These are phyloP conservation scores for Chloroceryle amazona DNA, from an alignment of 2,797 vertebrate genomes.

Conservation along the genomic window DNA sequence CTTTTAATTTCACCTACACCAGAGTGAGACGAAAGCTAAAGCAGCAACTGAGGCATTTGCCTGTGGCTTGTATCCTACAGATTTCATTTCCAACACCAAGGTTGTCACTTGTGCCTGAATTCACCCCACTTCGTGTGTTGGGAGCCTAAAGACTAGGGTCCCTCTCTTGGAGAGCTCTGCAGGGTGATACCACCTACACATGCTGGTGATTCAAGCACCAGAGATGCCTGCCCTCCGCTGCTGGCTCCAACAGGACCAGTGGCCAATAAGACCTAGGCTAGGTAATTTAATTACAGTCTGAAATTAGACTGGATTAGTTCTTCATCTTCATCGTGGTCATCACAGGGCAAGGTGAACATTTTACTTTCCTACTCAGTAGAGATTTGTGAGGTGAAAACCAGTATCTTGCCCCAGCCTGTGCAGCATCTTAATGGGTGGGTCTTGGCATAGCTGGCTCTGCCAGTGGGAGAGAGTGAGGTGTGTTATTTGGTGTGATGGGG, in stretches of 20 bases:
- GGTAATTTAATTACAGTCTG: neutral
- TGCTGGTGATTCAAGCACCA: neutral
- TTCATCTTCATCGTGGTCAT: neutral
- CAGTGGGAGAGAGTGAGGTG: neutral
- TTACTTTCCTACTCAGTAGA: neutral
- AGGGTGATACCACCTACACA: rapidly evolving
- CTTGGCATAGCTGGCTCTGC: neutral
- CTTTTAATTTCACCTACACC: neutral
- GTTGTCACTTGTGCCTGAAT: neutral
- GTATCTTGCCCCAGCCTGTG: neutral
- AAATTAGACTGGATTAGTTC: neutral
- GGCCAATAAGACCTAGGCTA: neutral
- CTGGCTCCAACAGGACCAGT: neutral
- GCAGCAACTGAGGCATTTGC: neutral
- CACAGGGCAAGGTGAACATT: neutral
- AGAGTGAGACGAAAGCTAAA: neutral
- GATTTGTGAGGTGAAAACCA: neutral
- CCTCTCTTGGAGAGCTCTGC: neutral
- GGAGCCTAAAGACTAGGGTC: neutral
- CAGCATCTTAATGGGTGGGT: neutral
- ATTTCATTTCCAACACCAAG: neutral
- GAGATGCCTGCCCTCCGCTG: neutral
- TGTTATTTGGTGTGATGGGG: neutral
- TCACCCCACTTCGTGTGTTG: neutral
- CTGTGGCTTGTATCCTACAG: neutral